Percentiles rank a stretch among this genome's conserved stretches.
Evolutionary conservation across 2,888 invertebrate genomes (phyloP).

Genomic region (Cremastobaeus sp.): DNA sequence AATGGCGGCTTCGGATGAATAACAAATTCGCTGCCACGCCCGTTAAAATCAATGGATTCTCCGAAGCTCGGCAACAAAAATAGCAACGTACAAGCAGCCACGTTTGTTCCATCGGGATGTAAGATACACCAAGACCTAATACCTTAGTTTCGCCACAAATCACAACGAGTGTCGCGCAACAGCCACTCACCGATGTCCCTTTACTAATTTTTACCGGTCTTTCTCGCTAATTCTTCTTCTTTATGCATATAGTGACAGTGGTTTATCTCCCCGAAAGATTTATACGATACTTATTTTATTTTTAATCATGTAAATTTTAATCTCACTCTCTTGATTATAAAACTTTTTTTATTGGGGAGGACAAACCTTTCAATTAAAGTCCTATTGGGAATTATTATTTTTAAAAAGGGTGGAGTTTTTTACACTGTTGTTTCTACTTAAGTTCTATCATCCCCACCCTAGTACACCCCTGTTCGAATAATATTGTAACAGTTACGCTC

Average conservation of each 20-base stretch:
- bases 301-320: no score
- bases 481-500: no score
- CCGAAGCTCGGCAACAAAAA: conserved; percentile 45
- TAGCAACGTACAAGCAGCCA: conserved; percentile 34
- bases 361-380: no score
- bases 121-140: conserved; percentile 59
- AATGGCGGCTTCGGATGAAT: conserved; percentile 45
- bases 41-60: conserved; percentile 49
- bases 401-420: no score
- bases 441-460: no score
- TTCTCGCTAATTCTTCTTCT: conserved; percentile 8
- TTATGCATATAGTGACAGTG: conserved; percentile 21
- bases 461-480: no score
- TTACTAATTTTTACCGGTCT: conserved; percentile 32
- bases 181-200: conserved; percentile 33
- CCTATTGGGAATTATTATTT: no score
- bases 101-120: conserved; percentile 47
- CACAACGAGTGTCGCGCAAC: conserved; percentile 48
- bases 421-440: no score
- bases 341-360: no score
- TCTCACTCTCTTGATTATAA: no score
- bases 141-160: conserved; percentile 61
- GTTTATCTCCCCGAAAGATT: conserved; percentile 50
- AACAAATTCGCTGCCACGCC: conserved; percentile 54
- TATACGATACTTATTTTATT: no score